Percentiles rank a stretch among this genome's conserved stretches.
Conservation (phyloP, 2,113 vertebrate genomes). For the Semnopithecus entellus region DNA sequence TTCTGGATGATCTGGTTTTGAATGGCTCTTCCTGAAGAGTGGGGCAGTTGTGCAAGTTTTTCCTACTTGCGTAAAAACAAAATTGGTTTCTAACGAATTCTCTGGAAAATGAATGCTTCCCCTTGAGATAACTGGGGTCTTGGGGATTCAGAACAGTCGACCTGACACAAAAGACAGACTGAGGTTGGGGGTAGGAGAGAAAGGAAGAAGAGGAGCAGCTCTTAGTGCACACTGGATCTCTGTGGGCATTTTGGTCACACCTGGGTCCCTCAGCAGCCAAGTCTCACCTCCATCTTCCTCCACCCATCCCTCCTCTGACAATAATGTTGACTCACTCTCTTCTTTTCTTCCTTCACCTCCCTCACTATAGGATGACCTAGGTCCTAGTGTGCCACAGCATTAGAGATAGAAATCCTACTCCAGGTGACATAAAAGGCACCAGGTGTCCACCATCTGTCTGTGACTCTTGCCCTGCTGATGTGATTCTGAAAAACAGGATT, state of each 20-base stretch:
- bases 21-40: neutral
- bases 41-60: neutral
- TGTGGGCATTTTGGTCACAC: neutral
- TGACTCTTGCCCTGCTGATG: neutral
- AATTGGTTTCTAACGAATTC: neutral
- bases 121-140: neutral
- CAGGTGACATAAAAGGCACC: neutral
- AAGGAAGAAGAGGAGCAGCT: neutral
- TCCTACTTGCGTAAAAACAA: neutral
- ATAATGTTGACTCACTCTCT: neutral
- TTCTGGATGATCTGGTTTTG: neutral
- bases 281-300: neutral
- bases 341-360: neutral
- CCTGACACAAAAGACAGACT: neutral
- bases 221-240: accelerated
- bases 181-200: neutral
- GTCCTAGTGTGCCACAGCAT: neutral
- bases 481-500: neutral
- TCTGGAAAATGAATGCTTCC: neutral
- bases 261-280: neutral
- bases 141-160: neutral
- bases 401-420: neutral
- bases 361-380: neutral
- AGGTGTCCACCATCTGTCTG: neutral
- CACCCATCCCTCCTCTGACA: neutral